These are phyloP conservation scores for Papilio machaon DNA, from an alignment of 1,140 invertebrate species.

Conservation along the genomic window DNA sequence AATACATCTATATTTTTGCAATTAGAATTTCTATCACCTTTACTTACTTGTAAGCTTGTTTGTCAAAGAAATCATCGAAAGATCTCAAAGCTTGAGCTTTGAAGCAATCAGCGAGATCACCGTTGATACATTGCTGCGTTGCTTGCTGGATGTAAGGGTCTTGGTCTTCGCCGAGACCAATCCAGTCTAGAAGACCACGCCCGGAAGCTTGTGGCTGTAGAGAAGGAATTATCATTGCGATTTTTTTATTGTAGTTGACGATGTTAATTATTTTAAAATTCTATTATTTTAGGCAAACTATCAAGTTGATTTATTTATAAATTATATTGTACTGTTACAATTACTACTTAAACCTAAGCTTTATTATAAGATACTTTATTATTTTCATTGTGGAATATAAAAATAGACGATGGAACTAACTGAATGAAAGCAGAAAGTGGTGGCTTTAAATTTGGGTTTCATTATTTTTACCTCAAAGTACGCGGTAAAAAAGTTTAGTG, in stretches of 20 bases:
- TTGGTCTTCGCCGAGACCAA: constrained; percentile 87
- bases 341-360: no score
- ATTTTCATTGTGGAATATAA: background rate
- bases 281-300: background rate
- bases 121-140: constrained; percentile 87
- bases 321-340: background rate
- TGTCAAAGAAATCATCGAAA: constrained; percentile 89
- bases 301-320: background rate
- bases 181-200: constrained; percentile 86
- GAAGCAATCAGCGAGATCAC: constrained; percentile 91
- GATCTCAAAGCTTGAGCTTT: constrained; percentile 88
- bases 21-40: background rate
- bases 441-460: background rate
- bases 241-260: no score
- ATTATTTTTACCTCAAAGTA: background rate
- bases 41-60: constrained; percentile 83
- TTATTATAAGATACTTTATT: no score
- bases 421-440: background rate
- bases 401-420: background rate
- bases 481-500: background rate
- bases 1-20: no score
- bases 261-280: no score
- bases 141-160: constrained; percentile 89
- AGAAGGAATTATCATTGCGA: background rate
- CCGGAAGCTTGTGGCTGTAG: constrained; percentile 81